Percentiles rank a stretch among this genome's conserved stretches.
These are phyloP conservation scores for Hemitrygon akajei DNA, from an alignment of 2,797 vertebrate genomes.

Conservation along the genomic window DNA sequence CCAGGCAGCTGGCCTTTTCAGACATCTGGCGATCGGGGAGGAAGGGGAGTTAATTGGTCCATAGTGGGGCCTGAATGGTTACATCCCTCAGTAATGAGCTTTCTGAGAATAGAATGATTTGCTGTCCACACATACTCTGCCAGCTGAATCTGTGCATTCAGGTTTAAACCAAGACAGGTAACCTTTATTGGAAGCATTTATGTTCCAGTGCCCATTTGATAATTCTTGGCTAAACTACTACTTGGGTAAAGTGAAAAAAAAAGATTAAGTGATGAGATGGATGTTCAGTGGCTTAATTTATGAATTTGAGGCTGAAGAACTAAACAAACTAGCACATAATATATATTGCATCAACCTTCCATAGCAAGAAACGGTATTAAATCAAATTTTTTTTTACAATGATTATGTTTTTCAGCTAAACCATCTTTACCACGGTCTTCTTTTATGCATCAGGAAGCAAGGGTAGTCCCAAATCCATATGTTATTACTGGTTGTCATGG, in stretches of 20 bases:
- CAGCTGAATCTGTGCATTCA: background rate
- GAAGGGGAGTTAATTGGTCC: background rate
- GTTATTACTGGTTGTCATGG: slow-evolving; percentile 34
- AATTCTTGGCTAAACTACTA: no score
- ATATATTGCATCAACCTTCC: background rate
- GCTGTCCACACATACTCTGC: background rate
- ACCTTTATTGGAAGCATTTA: background rate
- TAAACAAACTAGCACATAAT: slow-evolving; percentile 6
- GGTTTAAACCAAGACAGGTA: background rate
- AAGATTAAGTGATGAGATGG: background rate
- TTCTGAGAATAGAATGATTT: background rate
- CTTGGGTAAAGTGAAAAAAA: background rate
- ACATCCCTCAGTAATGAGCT: no score
- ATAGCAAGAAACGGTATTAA: background rate
- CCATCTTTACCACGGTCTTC: background rate
- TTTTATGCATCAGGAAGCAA: background rate
- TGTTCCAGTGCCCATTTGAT: background rate
- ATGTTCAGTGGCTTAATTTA: background rate
- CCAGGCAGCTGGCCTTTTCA: background rate
- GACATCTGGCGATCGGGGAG: background rate
- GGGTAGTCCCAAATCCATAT: background rate
- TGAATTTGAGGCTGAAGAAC: background rate
- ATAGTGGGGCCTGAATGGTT: background rate
- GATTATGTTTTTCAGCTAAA: background rate
- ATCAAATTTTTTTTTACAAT: background rate